Conservation (phyloP, 2,888 invertebrate species). For the Mamestra brassicae region DNA sequence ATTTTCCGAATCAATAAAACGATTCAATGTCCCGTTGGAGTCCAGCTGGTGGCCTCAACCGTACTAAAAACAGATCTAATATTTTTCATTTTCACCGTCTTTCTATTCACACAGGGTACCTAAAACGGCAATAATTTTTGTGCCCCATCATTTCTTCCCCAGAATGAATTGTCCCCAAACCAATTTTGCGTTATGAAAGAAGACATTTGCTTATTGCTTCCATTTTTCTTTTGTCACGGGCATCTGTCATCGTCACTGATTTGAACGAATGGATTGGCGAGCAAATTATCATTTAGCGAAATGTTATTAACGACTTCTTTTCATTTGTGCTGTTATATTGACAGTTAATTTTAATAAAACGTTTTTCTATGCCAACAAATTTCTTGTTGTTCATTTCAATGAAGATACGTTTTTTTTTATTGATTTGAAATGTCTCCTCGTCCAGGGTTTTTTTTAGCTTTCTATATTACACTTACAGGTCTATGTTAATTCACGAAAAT, state of each 20-base stretch:
- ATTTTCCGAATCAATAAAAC: conserved; percentile 42
- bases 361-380: conserved; percentile 12
- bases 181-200: conserved; percentile 88
- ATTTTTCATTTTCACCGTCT: conserved; percentile 57
- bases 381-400: background rate
- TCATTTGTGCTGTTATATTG: conserved; percentile 25
- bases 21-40: conserved; percentile 45
- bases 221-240: conserved; percentile 83
- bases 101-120: conserved; percentile 44
- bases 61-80: conserved; percentile 58
- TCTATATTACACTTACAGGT: background rate
- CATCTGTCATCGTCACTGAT: conserved; percentile 82
- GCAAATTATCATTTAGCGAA: conserved; percentile 66
- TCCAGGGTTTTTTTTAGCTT: background rate
- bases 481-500: background rate
- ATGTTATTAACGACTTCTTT: conserved; percentile 52
- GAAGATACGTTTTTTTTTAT: background rate
- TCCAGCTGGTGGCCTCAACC: conserved; percentile 55
- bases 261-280: conserved; percentile 76
- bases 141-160: conserved; percentile 76
- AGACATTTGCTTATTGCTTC: conserved; percentile 87
- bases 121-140: conserved; percentile 77
- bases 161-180: conserved; percentile 84
- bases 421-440: background rate
- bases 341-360: conserved; percentile 33